Conservation (phyloP, 2,797 vertebrate genomes). For the Thaleichthys pacificus region DNA sequence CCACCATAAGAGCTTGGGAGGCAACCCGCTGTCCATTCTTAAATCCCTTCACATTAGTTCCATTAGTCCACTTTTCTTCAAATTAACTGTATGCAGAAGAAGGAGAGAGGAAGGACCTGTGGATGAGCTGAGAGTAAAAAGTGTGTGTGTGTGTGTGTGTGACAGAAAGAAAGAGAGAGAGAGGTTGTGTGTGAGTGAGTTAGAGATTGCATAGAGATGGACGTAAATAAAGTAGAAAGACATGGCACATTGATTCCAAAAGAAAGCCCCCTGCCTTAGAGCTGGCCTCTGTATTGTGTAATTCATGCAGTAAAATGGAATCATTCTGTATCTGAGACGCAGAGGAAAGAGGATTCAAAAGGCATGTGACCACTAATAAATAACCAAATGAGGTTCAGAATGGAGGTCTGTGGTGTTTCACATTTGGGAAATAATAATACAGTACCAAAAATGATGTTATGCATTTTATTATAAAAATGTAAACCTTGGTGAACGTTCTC, state of each 20-base stretch:
- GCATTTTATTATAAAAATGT: background rate
- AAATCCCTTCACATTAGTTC: constrained; percentile 33
- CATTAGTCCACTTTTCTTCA: constrained; percentile 21
- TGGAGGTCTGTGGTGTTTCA: too few species aligned
- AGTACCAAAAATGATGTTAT: too few species aligned
- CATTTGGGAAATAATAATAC: too few species aligned
- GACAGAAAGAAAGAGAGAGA: constrained; percentile 2
- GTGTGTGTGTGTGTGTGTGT: constrained; percentile 8
- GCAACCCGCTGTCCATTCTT: constrained; percentile 13
- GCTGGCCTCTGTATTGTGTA: background rate
- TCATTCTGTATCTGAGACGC: constrained; percentile 12
- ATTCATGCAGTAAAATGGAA: constrained; percentile 9
- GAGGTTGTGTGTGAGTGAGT: background rate
- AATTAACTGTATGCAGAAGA: constrained; percentile 1
- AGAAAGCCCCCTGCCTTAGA: background rate
- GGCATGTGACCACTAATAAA: background rate
- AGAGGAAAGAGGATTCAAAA: background rate
- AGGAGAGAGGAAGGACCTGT: background rate
- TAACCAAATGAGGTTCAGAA: background rate
- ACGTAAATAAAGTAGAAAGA: background rate
- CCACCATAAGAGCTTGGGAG: constrained; percentile 27
- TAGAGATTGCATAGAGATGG: background rate
- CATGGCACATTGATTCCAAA: background rate
- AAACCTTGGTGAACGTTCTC: background rate
- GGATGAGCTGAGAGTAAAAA: constrained; percentile 9